Base-by-base conservation (phyloP, 1,140 invertebrate species). In the Kradibia gibbosae region DNA sequence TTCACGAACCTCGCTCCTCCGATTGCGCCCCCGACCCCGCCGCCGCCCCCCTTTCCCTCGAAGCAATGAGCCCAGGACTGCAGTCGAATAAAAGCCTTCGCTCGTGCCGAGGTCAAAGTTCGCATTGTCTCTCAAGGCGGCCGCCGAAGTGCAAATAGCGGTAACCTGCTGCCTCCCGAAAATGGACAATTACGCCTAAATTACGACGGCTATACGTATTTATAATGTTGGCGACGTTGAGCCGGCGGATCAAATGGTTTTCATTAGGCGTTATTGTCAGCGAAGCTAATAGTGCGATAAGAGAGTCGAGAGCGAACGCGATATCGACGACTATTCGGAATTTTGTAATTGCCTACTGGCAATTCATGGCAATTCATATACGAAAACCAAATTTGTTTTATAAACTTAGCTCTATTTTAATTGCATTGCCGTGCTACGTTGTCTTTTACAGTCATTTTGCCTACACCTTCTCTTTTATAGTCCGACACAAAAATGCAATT, bases 251-350 rank as follows among this genome's bases (percentile, higher is more conserved):
- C 65, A 1, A 57, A 80, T 73, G 57, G 45, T n/a, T 74, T 79
- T 79, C 70, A 79, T 79, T 65, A 74, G 78, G 71, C 28, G 78
- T 74, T 80, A 74, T 80, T 80, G 71, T 74, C 57, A 28, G 39
- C 55, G 10, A 53, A 4, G 60, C 48, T 76, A 81, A 76, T 76
- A 62, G 62, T 60, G 22, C 53, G 73, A 62, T 70, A 67, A 39
- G 36, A 81, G 70, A 48, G 22, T 11, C 36, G 76, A 50, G 62
- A 57, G 15, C 57, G 5, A 36, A 0, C n/a, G 28, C 13, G 28
- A 45, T 36, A 65, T 28, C 39, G 62, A 67, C 36, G 62, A 67
- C n/a, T 34, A 17, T 15, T 10, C 36, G 17, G 28, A 53, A 67
- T 39, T n/a, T 20, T n/a, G 34, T 67, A 67, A 39, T 67, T 67